Percentiles rank a stretch among this genome's conserved stretches.
phyloP scores from a whole-genome alignment of 1,140 invertebrate genomes.

The Cherax quadricarinatus region DNA sequence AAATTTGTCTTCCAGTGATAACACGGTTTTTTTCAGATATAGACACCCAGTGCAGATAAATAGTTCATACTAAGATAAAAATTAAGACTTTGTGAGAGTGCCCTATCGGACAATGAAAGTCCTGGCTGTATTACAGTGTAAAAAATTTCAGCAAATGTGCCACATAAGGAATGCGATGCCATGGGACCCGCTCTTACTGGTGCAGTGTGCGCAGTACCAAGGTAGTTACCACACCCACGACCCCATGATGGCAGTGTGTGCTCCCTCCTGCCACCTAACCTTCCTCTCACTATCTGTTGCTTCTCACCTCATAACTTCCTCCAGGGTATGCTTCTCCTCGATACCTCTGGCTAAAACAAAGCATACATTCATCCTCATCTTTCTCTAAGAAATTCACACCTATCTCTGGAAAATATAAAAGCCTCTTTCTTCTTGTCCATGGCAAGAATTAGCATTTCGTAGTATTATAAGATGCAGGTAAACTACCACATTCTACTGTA shows the following conservation, averaged over 20 bases:
- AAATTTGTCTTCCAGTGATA: not conserved
- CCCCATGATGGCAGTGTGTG: not conserved
- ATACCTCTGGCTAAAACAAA: not conserved
- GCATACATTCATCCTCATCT: not conserved
- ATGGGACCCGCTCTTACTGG: not conserved
- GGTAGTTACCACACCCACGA: conserved; percentile 1
- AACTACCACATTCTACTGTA: too few species aligned
- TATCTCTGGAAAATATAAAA: too few species aligned
- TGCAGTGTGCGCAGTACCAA: not conserved
- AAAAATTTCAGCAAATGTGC: not conserved
- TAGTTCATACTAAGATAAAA: not conserved
- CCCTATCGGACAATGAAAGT: not conserved
- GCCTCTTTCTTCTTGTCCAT: too few species aligned
- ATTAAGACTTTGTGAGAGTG: not conserved
- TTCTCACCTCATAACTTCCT: not conserved
- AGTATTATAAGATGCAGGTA: too few species aligned
- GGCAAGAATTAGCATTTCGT: too few species aligned
- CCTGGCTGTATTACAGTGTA: not conserved
- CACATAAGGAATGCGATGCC: not conserved
- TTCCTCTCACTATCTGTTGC: not conserved
- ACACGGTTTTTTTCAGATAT: not conserved
- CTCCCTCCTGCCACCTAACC: not conserved
- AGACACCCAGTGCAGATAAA: not conserved
- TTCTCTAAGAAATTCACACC: not conserved
- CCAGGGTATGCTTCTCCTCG: not conserved